Base-by-base conservation (phyloP, 2,888 invertebrate genomes). In the Axea sp. region DNA sequence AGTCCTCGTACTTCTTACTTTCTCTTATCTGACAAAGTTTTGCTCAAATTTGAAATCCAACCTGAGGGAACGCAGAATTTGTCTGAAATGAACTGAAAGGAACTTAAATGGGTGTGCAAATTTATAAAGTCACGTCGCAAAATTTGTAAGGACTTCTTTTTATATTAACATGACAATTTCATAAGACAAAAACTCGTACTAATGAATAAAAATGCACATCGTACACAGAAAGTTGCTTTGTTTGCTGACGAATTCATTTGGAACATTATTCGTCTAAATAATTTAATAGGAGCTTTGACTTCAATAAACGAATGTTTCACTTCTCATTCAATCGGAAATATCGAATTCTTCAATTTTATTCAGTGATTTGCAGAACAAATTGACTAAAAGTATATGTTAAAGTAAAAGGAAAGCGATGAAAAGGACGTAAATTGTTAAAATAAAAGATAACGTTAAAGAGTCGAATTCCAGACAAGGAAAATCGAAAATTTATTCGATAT, bases 11-110 rank as follows among this genome's bases (percentile, higher is more conserved):
- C 43, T 72, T 64, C 55, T 45, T 45, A 30, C 55, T 57, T 22
- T 33, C 39, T 33, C 31, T 49, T 62, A 55, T 64, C 57, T 55
- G 19, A 22, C 14, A 55, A 71, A 71, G 49, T 55, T 71, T 53
- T 9, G 37, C 35, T 22, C 43, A 22, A 62, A 71, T 64, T 62
- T 51, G 57, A 55, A 64, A 51, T 22, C 45, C 47, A 26, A 69
- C 51, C 45, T 12, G 35, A 22, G 33, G 31, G 60, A 30, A 30
- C 31, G 39, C 41, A 30, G 9, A 24, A 53, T 72, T 55, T 19
- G 72, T 57, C 49, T 57, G 59, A 51, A 57, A 67, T 73, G 67
- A 67, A 67, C 45, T 65, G 72, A 72, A 59, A 59, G 72, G 59
- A 51, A 53, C 59, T 57, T 24, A 55, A 57, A 60, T 51, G 53